Base-by-base conservation (phyloP, 2,888 invertebrate species). In the Aspidapion aeneum region DNA sequence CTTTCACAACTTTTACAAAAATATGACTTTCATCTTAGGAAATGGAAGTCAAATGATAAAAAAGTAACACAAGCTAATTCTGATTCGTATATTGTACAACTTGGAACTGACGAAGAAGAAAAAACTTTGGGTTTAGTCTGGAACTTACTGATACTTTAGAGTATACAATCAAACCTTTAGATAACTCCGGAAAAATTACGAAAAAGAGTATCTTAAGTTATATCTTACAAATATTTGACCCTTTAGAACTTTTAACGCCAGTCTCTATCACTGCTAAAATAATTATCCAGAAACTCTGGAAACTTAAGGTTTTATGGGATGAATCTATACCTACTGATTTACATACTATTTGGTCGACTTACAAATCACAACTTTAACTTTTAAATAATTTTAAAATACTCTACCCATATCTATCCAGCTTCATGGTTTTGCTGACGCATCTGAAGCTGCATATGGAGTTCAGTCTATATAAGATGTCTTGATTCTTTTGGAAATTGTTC, bases 191-290 rank as follows among this genome's bases (percentile, higher is more conserved):
- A n/a, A n/a, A 49, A 58, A 18, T 60, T 3, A 62, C 58, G 2
- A 66, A 66, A 58, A 58, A 63, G 18, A 12, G 16, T 1, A 63
- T 66, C 19, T 20, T n/a, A n/a, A n/a, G n/a, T n/a, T n/a, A n/a
- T n/a, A 60, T 63, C 18, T 54, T 62, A 19, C 65, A 63, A 57
- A 62, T 66, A 49, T 65, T 66, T 18, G 66, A 66, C 35, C 66
- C 66, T 18, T 35, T 65, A 7, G 61, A 62, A 17, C 55, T 66
- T 35, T 56, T 67, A 22, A 22, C 21, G 1, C 63, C 65, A 21
- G 18, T 61, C 16, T 58, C 22, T 21, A 49, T 66, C 7, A 56
- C 17, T n/a, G n/a, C n/a, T n/a, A n/a, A n/a, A n/a, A n/a, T n/a
- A n/a, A n/a, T n/a, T n/a, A n/a, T n/a, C n/a, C n/a, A n/a, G n/a